Conservation (phyloP, 2,113 vertebrate genomes). For the Rhinogobius similis region DNA sequence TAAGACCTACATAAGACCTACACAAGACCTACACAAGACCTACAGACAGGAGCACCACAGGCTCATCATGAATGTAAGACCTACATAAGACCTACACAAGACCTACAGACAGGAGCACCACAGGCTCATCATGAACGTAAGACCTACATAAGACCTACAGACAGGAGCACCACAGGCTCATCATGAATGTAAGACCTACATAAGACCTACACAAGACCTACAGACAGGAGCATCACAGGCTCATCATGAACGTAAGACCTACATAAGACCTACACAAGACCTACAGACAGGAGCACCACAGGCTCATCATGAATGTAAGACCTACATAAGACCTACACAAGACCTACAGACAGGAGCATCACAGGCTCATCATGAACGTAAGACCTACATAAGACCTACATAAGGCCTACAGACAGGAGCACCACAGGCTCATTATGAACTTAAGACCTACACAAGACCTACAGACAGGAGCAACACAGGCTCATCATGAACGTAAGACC, state of each 20-base stretch:
- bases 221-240: slow-evolving; percentile 83
- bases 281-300: slow-evolving; percentile 86
- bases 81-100: too few species aligned
- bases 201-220: too few species aligned
- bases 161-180: slow-evolving; percentile 84
- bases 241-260: slow-evolving; percentile 82
- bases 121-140: slow-evolving; percentile 82
- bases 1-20: too few species aligned
- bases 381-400: too few species aligned
- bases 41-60: slow-evolving; percentile 80
- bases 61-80: slow-evolving; percentile 83
- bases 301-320: slow-evolving; percentile 83
- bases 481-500: slow-evolving; percentile 82
- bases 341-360: too few species aligned
- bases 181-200: slow-evolving; percentile 78
- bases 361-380: slow-evolving; percentile 82
- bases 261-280: too few species aligned
- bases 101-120: slow-evolving; percentile 89
- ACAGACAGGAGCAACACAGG: slow-evolving; percentile 83
- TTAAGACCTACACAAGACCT: slow-evolving; percentile 76
- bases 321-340: too few species aligned
- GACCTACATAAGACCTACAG: too few species aligned
- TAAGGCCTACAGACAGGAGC: too few species aligned
- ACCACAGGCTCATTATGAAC: slow-evolving; percentile 79
- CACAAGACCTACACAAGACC: slow-evolving; percentile 51